Evolutionary conservation across 2,113 vertebrate species (phyloP).

Genomic region (Isurus oxyrinchus): DNA sequence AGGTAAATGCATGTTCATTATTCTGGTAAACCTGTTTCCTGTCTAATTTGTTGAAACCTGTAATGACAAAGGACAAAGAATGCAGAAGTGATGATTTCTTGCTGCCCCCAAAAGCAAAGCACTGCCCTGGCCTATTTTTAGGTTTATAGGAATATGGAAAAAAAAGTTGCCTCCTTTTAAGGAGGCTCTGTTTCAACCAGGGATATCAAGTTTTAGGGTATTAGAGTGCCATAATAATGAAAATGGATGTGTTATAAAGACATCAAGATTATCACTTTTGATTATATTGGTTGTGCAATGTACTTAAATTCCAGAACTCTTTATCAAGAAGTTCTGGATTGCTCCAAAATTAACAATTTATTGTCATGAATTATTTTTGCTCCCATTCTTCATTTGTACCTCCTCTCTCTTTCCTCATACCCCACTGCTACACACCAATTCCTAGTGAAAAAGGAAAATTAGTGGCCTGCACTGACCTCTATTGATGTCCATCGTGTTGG

Average conservation of each 20-base stretch:
- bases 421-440: not conserved
- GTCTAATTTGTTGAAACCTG: not conserved
- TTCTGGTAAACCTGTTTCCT: not conserved
- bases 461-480: not conserved
- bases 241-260: not conserved
- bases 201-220: not conserved
- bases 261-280: not conserved
- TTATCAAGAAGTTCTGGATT: not conserved
- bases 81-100: not conserved
- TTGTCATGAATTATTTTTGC: not conserved
- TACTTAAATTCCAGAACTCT: not conserved
- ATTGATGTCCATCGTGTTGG: not conserved
- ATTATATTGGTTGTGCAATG: not conserved
- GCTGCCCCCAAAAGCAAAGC: not conserved
- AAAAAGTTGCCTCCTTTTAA: not conserved
- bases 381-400: not conserved
- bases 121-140: not conserved
- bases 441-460: not conserved
- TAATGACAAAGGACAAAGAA: not conserved
- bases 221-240: not conserved
- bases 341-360: not conserved
- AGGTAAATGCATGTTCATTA: not conserved
- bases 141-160: not conserved
- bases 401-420: not conserved
- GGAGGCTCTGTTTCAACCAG: not conserved